Conservation (phyloP, 2,888 invertebrate species). For the Griposia aprilina region DNA sequence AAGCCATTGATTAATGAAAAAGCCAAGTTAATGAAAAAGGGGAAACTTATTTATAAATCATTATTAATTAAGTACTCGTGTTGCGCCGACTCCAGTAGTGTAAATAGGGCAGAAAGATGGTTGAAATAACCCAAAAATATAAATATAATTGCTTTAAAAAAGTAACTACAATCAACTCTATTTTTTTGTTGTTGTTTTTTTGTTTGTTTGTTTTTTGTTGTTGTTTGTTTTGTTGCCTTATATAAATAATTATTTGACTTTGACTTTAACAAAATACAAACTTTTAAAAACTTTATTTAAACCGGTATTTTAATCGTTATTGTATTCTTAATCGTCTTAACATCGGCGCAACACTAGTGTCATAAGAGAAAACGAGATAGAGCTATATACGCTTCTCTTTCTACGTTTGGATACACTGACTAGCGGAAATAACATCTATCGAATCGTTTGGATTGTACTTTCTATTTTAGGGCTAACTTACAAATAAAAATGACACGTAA, state of each 20-base stretch:
- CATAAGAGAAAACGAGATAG: constrained; percentile 38
- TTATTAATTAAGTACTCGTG: neutral
- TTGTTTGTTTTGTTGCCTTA: too few species aligned
- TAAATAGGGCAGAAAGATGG: neutral
- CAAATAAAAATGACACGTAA: neutral
- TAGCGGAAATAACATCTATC: neutral
- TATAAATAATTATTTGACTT: too few species aligned
- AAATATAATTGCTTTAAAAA: neutral
- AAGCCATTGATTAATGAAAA: neutral
- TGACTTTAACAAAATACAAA: too few species aligned
- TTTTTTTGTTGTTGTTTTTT: too few species aligned
- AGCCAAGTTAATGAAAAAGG: neutral
- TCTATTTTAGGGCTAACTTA: neutral
- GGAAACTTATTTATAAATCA: neutral
- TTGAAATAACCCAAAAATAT: neutral
- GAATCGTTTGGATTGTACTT: neutral
- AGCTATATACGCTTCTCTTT: constrained; percentile 25
- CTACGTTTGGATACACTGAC: constrained; percentile 57
- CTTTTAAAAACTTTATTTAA: neutral
- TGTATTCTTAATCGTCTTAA: neutral
- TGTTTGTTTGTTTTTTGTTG: too few species aligned
- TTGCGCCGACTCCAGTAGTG: neutral
- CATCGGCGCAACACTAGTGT: constrained; percentile 49
- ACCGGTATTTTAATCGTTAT: neutral
- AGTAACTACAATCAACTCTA: too few species aligned